Conservation (phyloP, 53 echinoderm and acorn worm species). For the Stichopus horrens region DNA sequence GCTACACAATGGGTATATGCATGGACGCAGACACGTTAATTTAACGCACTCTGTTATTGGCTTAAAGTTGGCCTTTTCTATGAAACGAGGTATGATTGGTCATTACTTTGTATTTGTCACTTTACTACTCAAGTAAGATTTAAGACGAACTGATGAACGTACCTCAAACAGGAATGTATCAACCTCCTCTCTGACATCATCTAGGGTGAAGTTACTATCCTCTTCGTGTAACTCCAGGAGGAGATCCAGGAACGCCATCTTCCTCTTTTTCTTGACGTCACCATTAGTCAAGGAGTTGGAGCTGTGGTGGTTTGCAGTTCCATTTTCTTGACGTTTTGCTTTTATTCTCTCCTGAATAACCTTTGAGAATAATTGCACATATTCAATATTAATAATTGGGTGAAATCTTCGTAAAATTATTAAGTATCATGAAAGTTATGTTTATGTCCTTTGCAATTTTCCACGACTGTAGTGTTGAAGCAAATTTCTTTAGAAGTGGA, state of each 20-base stretch:
- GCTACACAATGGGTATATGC: too few relatives aligned
- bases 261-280: background rate
- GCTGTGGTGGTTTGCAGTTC: background rate
- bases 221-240: constrained; percentile 53
- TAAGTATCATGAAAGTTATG: too few relatives aligned
- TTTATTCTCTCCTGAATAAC: constrained; percentile 34
- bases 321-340: background rate
- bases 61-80: background rate
- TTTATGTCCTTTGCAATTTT: too few relatives aligned
- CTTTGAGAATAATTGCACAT: background rate
- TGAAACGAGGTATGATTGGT: background rate
- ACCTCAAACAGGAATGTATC: constrained; percentile 64
- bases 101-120: background rate
- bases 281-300: background rate
- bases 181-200: constrained; percentile 60
- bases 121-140: background rate
- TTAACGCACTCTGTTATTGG: background rate
- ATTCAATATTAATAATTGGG: too few relatives aligned
- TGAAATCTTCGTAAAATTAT: too few relatives aligned
- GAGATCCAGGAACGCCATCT: constrained; percentile 57
- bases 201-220: constrained; percentile 49
- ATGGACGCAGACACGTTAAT: too few relatives aligned
- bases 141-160: background rate
- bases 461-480: too few relatives aligned
- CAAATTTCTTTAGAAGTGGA: too few relatives aligned